Evolutionary conservation across 2,888 invertebrate genomes (phyloP), one percentile per base, ranked within the genome.

Genomic region (Epirrhoe alternata): DNA sequence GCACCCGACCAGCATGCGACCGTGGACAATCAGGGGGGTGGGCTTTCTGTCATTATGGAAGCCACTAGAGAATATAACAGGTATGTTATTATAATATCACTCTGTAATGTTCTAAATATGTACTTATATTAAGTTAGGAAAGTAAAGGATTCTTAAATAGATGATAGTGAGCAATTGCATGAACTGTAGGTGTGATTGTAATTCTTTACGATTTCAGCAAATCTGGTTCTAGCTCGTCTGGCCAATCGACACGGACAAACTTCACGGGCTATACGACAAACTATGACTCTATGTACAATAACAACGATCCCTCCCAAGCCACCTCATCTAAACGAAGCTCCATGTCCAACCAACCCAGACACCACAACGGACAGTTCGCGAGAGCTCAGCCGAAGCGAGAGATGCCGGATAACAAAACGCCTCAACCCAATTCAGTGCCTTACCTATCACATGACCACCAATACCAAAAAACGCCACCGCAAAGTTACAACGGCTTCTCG

Each of bases 41-140:
- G 94, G 49, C 86, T 95, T 45, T 95, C 95, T 45, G 94, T 94
- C 33, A 95, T 95, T 69, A 93, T 95, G 90, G 95, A 95, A 86
- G 94, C 95, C 12, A 95, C 95, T 1, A 90, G 94, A 77, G 95
- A 95, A 78, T 93, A 86, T 80, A 94, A 94, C 76, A 94, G 94
- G 90, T 95, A 92, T 60, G 74, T 72, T 42, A 6, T 61, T 53
- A 56, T 61, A 35, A 33, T 33, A 12, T 10, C 12, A 17, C 59
- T 42, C 33, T 31, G 14, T 12, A 8, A 38, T 57, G 53, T 67
- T 60, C 14, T 14, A 14, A 3, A 5, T 45, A 45, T 1, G 14
- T 45, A 12, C 16, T 47, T 12, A 16, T 6, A 6, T 6, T 14
- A 16, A 47, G 47, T 6, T 16, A 47, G 6, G 7, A 12, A 16